These are phyloP conservation scores for Ophraella communa DNA, from an alignment of 2,888 invertebrate species.

Conservation along the genomic window DNA sequence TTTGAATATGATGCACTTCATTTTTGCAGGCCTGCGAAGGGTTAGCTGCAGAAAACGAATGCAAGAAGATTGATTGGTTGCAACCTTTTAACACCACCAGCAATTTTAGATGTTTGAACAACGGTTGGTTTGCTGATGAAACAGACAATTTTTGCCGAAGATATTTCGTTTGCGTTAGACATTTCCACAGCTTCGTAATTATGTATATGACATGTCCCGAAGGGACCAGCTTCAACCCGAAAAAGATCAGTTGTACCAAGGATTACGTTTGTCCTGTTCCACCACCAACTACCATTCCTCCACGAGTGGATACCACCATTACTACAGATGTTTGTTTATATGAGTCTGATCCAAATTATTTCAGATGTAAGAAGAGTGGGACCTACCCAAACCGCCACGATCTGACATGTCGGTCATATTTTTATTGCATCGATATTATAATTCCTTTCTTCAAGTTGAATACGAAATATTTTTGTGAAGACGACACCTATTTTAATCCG, in stretches of 20 bases:
- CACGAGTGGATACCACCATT: too few species aligned
- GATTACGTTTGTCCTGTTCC: constrained; percentile 32
- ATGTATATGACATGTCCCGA: constrained; percentile 54
- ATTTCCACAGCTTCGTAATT: constrained; percentile 1
- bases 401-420: constrained; percentile 54
- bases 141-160: constrained; percentile 30
- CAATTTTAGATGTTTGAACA: not conserved
- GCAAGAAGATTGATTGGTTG: constrained; percentile 10
- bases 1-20: too few species aligned
- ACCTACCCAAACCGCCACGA: constrained; percentile 39
- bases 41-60: not conserved
- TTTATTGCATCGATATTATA: constrained; percentile 53
- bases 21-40: constrained; percentile 3
- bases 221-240: constrained; percentile 34
- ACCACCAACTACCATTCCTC: not conserved
- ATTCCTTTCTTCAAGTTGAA: constrained; percentile 28
- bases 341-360: constrained; percentile 26
- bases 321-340: constrained; percentile 9
- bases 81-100: constrained; percentile 9
- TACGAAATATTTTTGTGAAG: constrained; percentile 38
- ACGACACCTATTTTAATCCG: constrained; percentile 40
- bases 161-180: constrained; percentile 34
- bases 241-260: constrained; percentile 27
- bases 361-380: constrained; percentile 31
- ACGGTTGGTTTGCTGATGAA: constrained; percentile 16